A percentile compares a stretch with the other conserved stretches of the same genome.
Evolutionary conservation across 1,140 invertebrate genomes (phyloP).

Genomic region (Latrodectus geometricus): DNA sequence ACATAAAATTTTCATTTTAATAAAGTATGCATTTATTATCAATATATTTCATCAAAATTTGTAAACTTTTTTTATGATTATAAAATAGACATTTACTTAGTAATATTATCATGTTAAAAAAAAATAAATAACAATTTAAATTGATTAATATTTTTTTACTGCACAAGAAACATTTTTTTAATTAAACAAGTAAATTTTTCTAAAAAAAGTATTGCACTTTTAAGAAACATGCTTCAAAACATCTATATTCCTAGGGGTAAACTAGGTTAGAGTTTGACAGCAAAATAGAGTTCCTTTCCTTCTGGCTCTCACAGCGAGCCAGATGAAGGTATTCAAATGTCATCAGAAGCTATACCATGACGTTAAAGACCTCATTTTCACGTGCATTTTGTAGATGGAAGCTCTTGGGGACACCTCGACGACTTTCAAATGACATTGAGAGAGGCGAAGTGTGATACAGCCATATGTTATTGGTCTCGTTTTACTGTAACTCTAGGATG

Average conservation of each 20-base stretch:
- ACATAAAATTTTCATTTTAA: too few relatives aligned
- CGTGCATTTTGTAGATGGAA: constrained; percentile 3
- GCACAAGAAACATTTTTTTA: too few relatives aligned
- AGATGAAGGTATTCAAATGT: not conserved
- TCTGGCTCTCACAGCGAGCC: constrained; percentile 7
- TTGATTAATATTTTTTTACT: too few relatives aligned
- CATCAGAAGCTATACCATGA: not conserved
- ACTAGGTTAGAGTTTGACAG: constrained; percentile 46
- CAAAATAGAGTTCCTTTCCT: not conserved
- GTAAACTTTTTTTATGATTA: too few relatives aligned
- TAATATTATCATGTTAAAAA: too few relatives aligned
- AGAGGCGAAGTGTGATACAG: constrained; percentile 14
- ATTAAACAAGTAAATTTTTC: too few relatives aligned
- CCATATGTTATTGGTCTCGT: constrained; percentile 37
- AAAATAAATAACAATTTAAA: too few relatives aligned
- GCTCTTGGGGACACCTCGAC: constrained; percentile 6
- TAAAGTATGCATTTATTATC: too few relatives aligned
- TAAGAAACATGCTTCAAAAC: constrained; percentile 9
- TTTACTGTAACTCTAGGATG: constrained; percentile 48
- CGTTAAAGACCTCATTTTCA: constrained; percentile 54
- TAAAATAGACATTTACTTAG: too few relatives aligned
- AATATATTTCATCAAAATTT: too few relatives aligned
- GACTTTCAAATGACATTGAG: constrained; percentile 44
- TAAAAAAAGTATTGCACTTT: not conserved
- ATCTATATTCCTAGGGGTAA: constrained; percentile 14